Evolutionary conservation across 92 coral and sea anemone species (phyloP).

Genomic region (Plumapathes pennacea): DNA sequence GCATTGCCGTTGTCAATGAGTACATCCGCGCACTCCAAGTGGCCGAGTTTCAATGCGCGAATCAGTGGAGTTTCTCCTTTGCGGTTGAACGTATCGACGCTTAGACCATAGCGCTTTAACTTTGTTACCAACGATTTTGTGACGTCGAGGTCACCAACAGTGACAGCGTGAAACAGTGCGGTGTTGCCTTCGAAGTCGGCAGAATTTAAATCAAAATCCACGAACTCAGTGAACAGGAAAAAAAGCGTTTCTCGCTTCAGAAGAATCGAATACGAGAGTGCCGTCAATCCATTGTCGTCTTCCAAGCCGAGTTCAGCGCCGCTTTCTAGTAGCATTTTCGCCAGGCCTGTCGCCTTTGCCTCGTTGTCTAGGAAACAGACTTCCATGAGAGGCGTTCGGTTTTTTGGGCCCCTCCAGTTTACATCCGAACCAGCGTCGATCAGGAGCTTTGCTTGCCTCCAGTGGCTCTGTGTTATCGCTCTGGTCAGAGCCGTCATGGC

Average conservation of each 20-base stretch:
- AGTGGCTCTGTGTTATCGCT: slow-evolving; percentile 55
- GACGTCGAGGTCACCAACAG: slow-evolving; percentile 64
- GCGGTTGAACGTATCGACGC: slow-evolving; percentile 57
- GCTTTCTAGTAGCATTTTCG: slow-evolving; percentile 62
- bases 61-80: slow-evolving; percentile 77
- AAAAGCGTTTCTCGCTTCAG: slow-evolving; percentile 57
- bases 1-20: slow-evolving; percentile 65
- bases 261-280: slow-evolving; percentile 69
- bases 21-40: slow-evolving; percentile 54
- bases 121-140: slow-evolving; percentile 63
- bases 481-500: slow-evolving; percentile 66
- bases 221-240: slow-evolving; percentile 41
- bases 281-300: slow-evolving; percentile 65
- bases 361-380: slow-evolving; percentile 80
- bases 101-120: slow-evolving; percentile 54
- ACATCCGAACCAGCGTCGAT: slow-evolving; percentile 71
- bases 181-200: slow-evolving; percentile 66
- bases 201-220: slow-evolving; percentile 76
- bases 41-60: slow-evolving; percentile 66
- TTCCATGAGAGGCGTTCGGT: slow-evolving; percentile 69
- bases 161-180: slow-evolving; percentile 73
- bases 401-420: slow-evolving; percentile 44
- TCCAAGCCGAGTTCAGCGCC: slow-evolving; percentile 60
- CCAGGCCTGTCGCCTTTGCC: slow-evolving; percentile 50
- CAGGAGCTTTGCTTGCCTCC: slow-evolving; percentile 78